Percentiles rank a stretch among this genome's conserved stretches.
phyloP scores from a whole-genome alignment of 2,113 vertebrate species.

The Colinus virginianus region DNA sequence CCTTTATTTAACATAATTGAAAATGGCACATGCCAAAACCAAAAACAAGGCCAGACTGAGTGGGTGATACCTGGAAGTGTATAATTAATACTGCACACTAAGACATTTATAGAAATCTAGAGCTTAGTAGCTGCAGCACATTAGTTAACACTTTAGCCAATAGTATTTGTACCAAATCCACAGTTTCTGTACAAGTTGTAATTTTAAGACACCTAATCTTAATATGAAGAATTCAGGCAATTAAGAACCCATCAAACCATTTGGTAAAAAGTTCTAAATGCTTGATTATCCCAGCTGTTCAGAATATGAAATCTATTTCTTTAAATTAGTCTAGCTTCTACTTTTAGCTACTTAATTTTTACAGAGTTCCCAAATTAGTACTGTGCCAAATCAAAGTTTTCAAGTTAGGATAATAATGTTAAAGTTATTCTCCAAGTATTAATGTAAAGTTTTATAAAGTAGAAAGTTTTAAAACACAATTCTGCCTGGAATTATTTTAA shows the following conservation, averaged over 20 bases:
- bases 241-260: background rate
- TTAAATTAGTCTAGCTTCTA: background rate
- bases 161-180: background rate
- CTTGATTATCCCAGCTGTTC: background rate
- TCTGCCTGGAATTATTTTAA: background rate
- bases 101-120: background rate
- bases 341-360: background rate
- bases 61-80: background rate
- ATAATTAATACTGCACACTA: background rate
- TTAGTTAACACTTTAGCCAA: background rate
- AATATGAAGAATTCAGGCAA: background rate
- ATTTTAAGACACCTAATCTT: background rate
- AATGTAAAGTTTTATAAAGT: background rate
- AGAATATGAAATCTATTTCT: background rate
- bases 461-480: background rate
- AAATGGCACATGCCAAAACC: background rate
- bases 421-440: background rate
- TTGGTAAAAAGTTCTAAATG: background rate
- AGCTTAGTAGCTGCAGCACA: background rate
- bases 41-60: background rate
- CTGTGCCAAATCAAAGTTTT: background rate
- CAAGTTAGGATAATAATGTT: background rate
- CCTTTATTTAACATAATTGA: background rate
- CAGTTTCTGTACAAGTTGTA: background rate
- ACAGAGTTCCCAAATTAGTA: background rate